Percentiles rank a stretch among this genome's conserved stretches.
Evolutionary conservation across 2,797 vertebrate species (phyloP).

Genomic region (Halcyon badia): DNA sequence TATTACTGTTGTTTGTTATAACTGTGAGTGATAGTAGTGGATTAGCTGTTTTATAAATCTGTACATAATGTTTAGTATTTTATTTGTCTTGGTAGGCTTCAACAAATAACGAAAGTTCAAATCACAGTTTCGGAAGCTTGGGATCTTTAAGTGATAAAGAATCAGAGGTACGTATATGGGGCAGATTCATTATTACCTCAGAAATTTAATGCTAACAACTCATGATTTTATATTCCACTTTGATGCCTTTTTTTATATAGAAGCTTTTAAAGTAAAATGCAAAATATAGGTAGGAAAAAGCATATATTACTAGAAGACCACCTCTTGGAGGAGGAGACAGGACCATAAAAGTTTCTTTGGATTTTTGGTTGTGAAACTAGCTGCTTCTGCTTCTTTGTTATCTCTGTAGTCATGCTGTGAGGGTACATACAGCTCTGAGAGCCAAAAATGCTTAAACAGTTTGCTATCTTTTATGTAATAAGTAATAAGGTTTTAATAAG

Average conservation of each 20-base stretch:
- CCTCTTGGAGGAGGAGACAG: background rate
- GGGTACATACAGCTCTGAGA: background rate
- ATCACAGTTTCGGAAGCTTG: conserved; percentile 98
- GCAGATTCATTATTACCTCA: background rate
- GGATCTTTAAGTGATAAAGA: conserved; percentile 99
- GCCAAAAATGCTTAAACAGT: background rate
- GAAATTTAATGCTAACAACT: background rate
- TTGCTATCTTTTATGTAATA: background rate
- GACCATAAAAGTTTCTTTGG: background rate
- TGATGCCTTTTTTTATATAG: background rate
- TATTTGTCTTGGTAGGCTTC: conserved; percentile 86
- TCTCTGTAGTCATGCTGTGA: background rate
- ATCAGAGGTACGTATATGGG: conserved; percentile 89
- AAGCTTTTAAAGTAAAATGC: background rate
- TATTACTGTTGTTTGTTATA: background rate
- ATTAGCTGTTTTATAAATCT: background rate
- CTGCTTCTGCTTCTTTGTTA: background rate
- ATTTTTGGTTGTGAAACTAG: background rate
- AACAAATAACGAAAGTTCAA: conserved; percentile 98
- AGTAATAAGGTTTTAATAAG: background rate
- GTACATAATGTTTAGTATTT: background rate
- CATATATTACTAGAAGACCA: background rate
- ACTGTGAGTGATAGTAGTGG: background rate
- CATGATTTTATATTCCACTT: background rate
- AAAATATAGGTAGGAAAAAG: background rate